A percentile compares a stretch with the other conserved stretches of the same genome.
Evolutionary conservation across 2,797 vertebrate genomes (phyloP).

Genomic region (Novumbra hubbsi): DNA sequence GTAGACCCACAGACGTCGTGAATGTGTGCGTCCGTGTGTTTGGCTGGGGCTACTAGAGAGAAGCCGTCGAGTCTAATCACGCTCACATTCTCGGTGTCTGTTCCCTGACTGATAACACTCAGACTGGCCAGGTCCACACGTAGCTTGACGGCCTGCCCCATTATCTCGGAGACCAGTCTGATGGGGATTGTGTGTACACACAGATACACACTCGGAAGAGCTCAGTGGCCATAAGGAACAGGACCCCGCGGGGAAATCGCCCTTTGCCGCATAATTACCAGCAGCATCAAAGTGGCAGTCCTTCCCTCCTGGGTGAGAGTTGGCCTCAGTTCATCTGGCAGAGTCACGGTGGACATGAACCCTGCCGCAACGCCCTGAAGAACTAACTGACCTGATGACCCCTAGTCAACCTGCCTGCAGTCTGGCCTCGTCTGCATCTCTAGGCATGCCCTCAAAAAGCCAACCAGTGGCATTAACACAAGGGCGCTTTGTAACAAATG

Average conservation of each 20-base stretch:
- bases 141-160: constrained; percentile 21
- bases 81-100: constrained; percentile 17
- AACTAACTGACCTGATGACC: too few relatives aligned
- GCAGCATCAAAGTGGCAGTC: constrained; percentile 29
- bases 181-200: background rate
- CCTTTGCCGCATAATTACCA: constrained; percentile 35
- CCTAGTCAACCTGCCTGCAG: too few relatives aligned
- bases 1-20: background rate
- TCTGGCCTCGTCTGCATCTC: too few relatives aligned
- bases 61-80: constrained; percentile 9
- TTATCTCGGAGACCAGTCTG: background rate
- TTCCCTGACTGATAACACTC: constrained; percentile 19
- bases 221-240: background rate
- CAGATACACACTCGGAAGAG: constrained; percentile 16
- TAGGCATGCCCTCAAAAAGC: too few relatives aligned
- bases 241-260: constrained; percentile 22
- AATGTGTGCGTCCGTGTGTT: background rate
- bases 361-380: too few relatives aligned
- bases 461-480: too few relatives aligned
- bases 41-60: background rate
- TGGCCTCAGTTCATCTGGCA: too few relatives aligned
- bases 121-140: background rate
- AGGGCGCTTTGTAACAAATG: too few relatives aligned
- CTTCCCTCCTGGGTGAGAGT: constrained; percentile 16
- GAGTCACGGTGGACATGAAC: too few relatives aligned